Percentiles rank a stretch among this genome's conserved stretches.
These are phyloP conservation scores for Temnopleurus reevesii DNA, from an alignment of 53 echinoderm and acorn worm species.

Conservation along the genomic window DNA sequence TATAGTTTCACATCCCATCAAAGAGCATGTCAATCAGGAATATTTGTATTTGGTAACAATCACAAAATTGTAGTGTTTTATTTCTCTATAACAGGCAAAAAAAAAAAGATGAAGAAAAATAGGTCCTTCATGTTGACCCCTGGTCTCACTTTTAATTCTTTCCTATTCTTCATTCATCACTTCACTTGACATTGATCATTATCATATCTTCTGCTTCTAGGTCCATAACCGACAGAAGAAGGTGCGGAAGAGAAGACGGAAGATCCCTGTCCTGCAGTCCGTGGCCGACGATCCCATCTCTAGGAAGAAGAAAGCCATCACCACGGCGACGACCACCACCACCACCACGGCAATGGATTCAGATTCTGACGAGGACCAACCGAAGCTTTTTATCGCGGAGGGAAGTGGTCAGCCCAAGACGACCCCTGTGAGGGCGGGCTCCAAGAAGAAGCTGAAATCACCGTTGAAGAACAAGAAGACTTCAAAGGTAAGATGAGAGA, in stretches of 20 bases:
- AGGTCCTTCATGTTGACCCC: no score
- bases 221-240: conserved; percentile 75
- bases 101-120: no score
- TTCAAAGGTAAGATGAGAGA: conserved; percentile 10
- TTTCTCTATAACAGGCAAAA: no score
- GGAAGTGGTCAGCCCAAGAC: conserved; percentile 28
- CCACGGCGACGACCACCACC: neutral
- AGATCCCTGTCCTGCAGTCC: conserved; percentile 73
- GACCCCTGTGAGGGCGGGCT: conserved; percentile 30
- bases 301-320: conserved; percentile 62
- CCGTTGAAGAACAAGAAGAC: conserved; percentile 43
- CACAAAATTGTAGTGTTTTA: no score
- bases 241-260: conserved; percentile 71
- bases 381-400: neutral
- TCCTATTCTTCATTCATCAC: no score
- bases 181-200: no score
- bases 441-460: conserved; percentile 62
- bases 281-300: conserved; percentile 71
- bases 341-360: neutral
- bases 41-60: no score
- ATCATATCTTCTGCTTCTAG: conserved; percentile 38
- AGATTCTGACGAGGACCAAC: neutral
- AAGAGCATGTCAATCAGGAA: no score
- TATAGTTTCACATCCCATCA: no score
- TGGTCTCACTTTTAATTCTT: no score